These are phyloP conservation scores for Lomographa bimaculata DNA, from an alignment of 2,888 invertebrate species.

Conservation along the genomic window DNA sequence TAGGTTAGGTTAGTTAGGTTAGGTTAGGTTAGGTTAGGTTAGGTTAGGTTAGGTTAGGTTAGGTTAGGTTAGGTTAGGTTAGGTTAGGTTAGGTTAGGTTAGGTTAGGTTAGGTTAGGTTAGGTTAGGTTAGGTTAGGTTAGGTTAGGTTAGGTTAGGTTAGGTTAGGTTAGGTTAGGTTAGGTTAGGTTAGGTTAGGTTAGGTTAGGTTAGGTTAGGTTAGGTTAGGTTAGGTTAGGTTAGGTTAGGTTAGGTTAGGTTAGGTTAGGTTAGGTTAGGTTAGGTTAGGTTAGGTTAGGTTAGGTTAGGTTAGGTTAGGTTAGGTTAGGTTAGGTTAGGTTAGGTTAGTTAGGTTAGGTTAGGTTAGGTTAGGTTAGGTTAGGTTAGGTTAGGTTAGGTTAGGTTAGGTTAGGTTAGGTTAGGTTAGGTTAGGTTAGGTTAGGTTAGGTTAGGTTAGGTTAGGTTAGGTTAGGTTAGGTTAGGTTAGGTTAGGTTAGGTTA, in stretches of 20 bases:
- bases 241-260: constrained; percentile 7
- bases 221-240: constrained; percentile 7
- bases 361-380: constrained; percentile 7
- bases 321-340: constrained; percentile 2
- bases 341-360: neutral
- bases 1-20: constrained; percentile 11
- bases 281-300: constrained; percentile 9
- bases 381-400: constrained; percentile 10
- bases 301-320: constrained; percentile 7
- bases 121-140: constrained; percentile 9
- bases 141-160: constrained; percentile 9
- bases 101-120: constrained; percentile 5
- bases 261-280: constrained; percentile 6
- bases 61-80: constrained; percentile 11
- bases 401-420: constrained; percentile 9
- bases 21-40: constrained; percentile 11
- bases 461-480: constrained; percentile 9
- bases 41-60: constrained; percentile 11
- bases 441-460: constrained; percentile 12
- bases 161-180: constrained; percentile 7
- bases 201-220: constrained; percentile 7
- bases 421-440: constrained; percentile 11
- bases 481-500: constrained; percentile 6
- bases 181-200: constrained; percentile 8
- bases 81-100: constrained; percentile 11